These are phyloP conservation scores for Drosophila prosaltans DNA, from an alignment of 1,140 invertebrate species.

Conservation along the genomic window DNA sequence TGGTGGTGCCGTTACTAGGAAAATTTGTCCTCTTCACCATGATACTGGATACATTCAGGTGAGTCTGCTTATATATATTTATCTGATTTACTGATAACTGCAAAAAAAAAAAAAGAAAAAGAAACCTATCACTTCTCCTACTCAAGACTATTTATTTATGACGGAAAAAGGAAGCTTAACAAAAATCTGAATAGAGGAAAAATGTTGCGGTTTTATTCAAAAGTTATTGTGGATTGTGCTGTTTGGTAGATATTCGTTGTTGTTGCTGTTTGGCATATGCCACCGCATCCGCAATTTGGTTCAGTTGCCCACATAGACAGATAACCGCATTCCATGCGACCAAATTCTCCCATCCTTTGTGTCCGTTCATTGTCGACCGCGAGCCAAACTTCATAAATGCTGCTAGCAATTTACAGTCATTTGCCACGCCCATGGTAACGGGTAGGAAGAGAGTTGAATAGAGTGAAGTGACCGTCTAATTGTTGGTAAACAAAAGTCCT, in stretches of 20 bases:
- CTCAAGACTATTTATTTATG: conserved; percentile 3
- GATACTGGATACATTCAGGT: conserved; percentile 99
- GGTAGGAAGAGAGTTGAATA: background rate
- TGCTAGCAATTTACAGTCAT: conserved; percentile 69
- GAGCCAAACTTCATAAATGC: conserved; percentile 58
- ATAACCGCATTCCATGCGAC: background rate
- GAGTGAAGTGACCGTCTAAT: conserved; percentile 63
- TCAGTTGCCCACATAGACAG: background rate
- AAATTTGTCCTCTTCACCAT: conserved; percentile 99
- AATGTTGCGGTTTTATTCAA: no score
- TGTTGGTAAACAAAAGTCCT: conserved; percentile 75
- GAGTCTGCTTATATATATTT: conserved; percentile 61
- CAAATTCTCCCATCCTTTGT: background rate
- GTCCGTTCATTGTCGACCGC: conserved; percentile 6
- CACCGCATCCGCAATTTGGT: background rate
- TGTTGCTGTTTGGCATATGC: conserved; percentile 5
- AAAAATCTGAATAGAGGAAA: background rate
- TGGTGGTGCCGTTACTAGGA: conserved; percentile 98
- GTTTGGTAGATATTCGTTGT: background rate
- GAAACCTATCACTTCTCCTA: background rate
- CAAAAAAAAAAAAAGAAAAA: no score
- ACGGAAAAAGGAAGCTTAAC: background rate
- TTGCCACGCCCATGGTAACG: conserved; percentile 55
- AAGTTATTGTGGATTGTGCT: background rate
- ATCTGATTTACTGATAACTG: background rate